These are phyloP conservation scores for Pollenia labialis DNA, from an alignment of 2,888 invertebrate genomes.

Conservation along the genomic window DNA sequence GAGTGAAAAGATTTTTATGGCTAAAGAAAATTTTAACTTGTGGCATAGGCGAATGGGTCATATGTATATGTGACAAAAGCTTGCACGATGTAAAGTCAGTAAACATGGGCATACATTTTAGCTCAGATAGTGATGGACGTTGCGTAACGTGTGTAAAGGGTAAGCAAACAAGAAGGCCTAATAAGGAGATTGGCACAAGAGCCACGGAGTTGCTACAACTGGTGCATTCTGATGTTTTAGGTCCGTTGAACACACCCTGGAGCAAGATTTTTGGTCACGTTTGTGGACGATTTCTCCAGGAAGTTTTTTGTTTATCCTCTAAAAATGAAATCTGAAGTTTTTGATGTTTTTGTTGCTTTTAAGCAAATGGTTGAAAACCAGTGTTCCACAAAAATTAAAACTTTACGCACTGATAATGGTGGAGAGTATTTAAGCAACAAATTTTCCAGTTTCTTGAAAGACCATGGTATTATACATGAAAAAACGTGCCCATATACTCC, in stretches of 20 bases:
- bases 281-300: no score
- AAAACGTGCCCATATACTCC: conserved; percentile 20
- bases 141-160: conserved; percentile 17
- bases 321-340: background rate
- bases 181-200: conserved; percentile 23
- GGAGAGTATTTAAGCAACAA: background rate
- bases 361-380: no score
- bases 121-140: background rate
- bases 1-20: no score
- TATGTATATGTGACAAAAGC: background rate
- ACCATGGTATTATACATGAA: conserved; percentile 1
- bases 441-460: background rate
- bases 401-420: conserved; percentile 19
- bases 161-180: conserved; percentile 22
- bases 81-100: background rate
- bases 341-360: no score
- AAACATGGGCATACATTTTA: background rate
- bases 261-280: no score
- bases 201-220: background rate
- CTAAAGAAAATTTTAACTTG: no score
- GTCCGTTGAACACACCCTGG: background rate
- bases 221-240: conserved; percentile 30
- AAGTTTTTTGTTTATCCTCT: no score
- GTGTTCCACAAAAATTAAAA: conserved; percentile 9
- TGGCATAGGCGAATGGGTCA: background rate